Base-by-base conservation (phyloP, 2,797 vertebrate genomes). In the Luscinia luscinia region DNA sequence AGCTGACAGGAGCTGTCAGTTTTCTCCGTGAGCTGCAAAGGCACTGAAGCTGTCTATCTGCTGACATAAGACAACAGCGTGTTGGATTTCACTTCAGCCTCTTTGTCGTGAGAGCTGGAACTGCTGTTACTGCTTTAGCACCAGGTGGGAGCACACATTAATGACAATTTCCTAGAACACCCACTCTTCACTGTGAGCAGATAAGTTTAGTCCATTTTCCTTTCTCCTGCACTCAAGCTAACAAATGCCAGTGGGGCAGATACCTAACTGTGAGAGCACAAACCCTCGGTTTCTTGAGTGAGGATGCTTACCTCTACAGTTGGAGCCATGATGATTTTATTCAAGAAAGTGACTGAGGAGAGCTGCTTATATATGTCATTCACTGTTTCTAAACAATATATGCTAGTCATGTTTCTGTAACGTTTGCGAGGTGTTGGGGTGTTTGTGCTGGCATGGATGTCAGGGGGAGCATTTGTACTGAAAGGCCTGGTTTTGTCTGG, bases 1-100 rank as follows among this genome's bases (percentile, higher is more conserved):
- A 90, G 73, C 81, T 95, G 93, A 95, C 93, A 96, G 84, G 75
- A 91, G 9, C 87, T 96, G 94, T 94, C 93, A 89, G 75, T 69
- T 96, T 92, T 84, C 62, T 61, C 52, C 18, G 12, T 49, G 91
- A 94, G 70, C 46, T 51, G 80, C 52, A 66, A 52, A 95, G 77
- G 84, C 87, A 73, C 52, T 20, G 58, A 74, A 90, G 59, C 74
- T 91, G 86, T 85, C 87, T 94, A 9, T 95, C 82, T 89, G 62
- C 59, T 3, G 22, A 61, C 62, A n/a, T 2, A 51, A 85, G 81
- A 75, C 62, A 89, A 22, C 51, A 77, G 34, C 3, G 2, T 21
- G 6, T 55, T 11, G 13, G 46, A 79, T 94, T 95, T 69, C 73
- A 58, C 57, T 87, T 90, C 72, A 80, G n/a, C 40, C 69, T 94